Evolutionary conservation across 2,888 invertebrate species (phyloP), one percentile per base, ranked within the genome.

Genomic region (Willowsia nigromaculata): DNA sequence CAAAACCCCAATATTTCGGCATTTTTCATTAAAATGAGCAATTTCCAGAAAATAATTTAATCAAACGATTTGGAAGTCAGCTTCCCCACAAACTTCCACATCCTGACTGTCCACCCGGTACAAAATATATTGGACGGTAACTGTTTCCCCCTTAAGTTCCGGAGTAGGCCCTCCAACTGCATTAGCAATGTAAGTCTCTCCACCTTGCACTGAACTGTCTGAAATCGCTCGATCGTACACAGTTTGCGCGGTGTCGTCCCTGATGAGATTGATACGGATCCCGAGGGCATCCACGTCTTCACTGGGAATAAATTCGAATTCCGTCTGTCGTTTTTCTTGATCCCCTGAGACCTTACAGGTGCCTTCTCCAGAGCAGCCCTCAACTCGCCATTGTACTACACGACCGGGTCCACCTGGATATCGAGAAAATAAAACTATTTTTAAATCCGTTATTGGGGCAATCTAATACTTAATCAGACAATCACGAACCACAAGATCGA

Each of bases 81-180:
- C 43, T 25, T 74, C 71, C 9, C 18, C 71, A 15, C 78, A 78
- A 25, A 78, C 15, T 50, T 78, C 78, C 25, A 78, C 78, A 30
- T 53, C 30, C 30, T 53, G 27, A 27, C 53, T 53, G 2, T 53
- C 78, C 4, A 78, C 78, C 6, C 18, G 50, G 33, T 78, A 78
- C 30, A 78, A 18, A n/a, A 78, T 40, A n/a, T 30, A 78, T 13
- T 78, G 78, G 18, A 50, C n/a, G 4, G 76, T 76, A 9, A 50
- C 25, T 3, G 27, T 15, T 30, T 76, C 11, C 27, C 76, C 76
- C 27, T 7, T 50, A 3, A 76, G 4, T 33, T 47, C 50, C 3
- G 33, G 11, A 15, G 9, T 9, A 25, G 76, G 7, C 7, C n/a
- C 76, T 6, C 76, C 76, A 47, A 15, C 15, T 11, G 25, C 47